phyloP scores from a whole-genome alignment of 2,797 vertebrate genomes.

The Chaetophractus vellerosus region DNA sequence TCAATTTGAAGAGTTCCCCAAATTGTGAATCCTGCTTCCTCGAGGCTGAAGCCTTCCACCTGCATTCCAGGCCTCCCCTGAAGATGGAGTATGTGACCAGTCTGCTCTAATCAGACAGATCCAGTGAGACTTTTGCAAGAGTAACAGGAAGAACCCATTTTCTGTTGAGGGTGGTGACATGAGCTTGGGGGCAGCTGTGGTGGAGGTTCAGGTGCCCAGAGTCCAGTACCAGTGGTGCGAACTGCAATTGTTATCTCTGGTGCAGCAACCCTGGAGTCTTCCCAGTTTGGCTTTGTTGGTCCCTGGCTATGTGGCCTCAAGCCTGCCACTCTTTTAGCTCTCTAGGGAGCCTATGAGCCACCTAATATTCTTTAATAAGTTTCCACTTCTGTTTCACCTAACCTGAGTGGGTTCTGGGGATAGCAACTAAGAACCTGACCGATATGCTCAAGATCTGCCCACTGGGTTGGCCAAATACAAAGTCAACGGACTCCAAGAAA shows the following conservation, averaged over 20 bases:
- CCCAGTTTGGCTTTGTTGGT: neutral
- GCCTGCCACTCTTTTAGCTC: neutral
- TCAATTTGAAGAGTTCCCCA: neutral
- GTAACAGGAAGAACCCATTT: conserved; percentile 8
- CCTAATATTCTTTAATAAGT: neutral
- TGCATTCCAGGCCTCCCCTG: neutral
- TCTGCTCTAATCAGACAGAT: neutral
- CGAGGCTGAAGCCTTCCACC: neutral
- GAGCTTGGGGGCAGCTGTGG: neutral
- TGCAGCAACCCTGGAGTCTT: neutral
- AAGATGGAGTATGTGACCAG: neutral
- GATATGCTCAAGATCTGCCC: neutral
- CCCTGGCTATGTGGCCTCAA: neutral
- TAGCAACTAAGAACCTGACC: neutral
- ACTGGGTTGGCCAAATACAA: neutral
- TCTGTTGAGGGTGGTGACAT: neutral
- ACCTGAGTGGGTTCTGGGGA: neutral
- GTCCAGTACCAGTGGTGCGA: neutral
- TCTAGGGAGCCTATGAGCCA: neutral
- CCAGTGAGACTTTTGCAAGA: neutral
- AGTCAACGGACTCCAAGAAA: neutral
- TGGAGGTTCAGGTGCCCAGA: neutral
- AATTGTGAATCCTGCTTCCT: neutral
- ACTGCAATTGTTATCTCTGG: neutral
- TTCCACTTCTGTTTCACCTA: conserved; percentile 9